phyloP scores from a whole-genome alignment of 1,140 invertebrate species.

The Drosophila pachea region DNA sequence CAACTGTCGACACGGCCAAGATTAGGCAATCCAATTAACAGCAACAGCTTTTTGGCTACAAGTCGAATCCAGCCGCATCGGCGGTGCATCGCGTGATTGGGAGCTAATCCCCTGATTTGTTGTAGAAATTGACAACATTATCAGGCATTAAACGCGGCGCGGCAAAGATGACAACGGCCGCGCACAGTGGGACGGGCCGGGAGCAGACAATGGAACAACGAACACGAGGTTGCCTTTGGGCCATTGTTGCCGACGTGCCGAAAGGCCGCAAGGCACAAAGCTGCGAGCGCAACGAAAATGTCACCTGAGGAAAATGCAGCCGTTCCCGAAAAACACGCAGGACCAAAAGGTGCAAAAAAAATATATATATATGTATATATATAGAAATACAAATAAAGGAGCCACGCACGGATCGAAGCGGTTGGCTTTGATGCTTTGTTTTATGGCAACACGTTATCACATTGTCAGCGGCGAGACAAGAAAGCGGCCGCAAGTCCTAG shows the following conservation, averaged over 20 bases:
- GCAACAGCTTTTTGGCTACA: too few species aligned
- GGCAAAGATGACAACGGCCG: constrained; percentile 62
- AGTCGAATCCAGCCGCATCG: too few species aligned
- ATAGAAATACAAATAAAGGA: too few species aligned
- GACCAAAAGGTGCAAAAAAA: constrained; percentile 14
- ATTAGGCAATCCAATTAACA: too few species aligned
- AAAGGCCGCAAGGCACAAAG: constrained; percentile 64
- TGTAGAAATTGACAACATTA: constrained; percentile 64
- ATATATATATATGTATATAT: too few species aligned
- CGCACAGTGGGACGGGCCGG: constrained; percentile 42
- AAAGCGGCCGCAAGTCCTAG: constrained; percentile 55
- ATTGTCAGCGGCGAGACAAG: constrained; percentile 48
- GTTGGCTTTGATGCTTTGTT: constrained; percentile 68
- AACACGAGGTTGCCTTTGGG: constrained; percentile 20
- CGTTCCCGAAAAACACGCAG: constrained; percentile 32
- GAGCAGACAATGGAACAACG: constrained; percentile 1
- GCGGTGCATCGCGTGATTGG: constrained; percentile 45
- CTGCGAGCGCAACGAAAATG: constrained; percentile 52
- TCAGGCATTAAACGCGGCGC: constrained; percentile 34
- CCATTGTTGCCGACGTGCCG: constrained; percentile 66
- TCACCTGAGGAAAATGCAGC: constrained; percentile 64
- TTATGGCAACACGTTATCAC: constrained; percentile 61
- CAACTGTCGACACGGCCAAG: too few species aligned
- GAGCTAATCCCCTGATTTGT: constrained; percentile 61
- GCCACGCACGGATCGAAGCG: constrained; percentile 30